Evolutionary conservation across 2,113 vertebrate species (phyloP).

Genomic region (Sigmodon hispidus): DNA sequence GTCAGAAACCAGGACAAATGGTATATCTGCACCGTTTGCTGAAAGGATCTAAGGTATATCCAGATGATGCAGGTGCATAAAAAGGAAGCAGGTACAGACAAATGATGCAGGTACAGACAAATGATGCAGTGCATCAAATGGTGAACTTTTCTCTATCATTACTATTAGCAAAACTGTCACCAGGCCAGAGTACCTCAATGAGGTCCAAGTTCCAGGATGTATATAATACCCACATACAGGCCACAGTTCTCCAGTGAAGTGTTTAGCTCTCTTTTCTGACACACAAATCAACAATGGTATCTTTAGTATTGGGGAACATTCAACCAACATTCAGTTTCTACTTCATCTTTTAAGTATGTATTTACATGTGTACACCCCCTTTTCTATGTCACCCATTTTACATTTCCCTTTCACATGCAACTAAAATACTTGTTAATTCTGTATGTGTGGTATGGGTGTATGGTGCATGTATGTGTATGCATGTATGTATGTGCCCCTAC

Average conservation of each 20-base stretch:
- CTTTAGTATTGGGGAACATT: neutral
- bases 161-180: neutral
- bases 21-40: neutral
- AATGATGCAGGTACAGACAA: neutral
- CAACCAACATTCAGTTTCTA: neutral
- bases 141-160: neutral
- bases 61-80: neutral
- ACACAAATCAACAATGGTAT: neutral
- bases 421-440: slow-evolving; percentile 1
- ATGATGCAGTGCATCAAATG: neutral
- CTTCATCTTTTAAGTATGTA: neutral
- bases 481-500: neutral
- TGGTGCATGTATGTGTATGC: neutral
- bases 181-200: neutral
- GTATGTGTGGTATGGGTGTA: neutral
- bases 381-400: neutral
- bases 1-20: neutral
- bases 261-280: neutral
- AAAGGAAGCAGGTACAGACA: neutral
- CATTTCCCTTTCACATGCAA: neutral
- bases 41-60: neutral
- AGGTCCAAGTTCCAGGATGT: neutral
- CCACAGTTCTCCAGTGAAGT: neutral
- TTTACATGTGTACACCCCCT: neutral
- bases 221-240: neutral